Evolutionary conservation across 2,888 invertebrate species (phyloP).

Genomic region (Drosophila pseudotalamancana): DNA sequence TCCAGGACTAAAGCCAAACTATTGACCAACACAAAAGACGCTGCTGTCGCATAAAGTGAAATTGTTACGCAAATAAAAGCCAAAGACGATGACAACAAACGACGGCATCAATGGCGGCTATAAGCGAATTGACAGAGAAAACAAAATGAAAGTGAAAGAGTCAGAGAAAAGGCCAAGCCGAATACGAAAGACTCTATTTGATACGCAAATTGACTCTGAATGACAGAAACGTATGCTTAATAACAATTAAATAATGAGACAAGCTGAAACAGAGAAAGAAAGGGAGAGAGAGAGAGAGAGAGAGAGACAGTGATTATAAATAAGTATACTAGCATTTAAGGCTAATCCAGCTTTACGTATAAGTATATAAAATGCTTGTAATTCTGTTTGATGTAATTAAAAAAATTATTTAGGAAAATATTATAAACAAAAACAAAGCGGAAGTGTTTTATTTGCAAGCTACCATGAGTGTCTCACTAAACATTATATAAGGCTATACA

Average conservation of each 20-base stretch:
- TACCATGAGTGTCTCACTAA: too few relatives aligned
- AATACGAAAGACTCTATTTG: slow-evolving; percentile 15
- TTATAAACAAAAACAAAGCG: too few relatives aligned
- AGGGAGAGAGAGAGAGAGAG: background rate
- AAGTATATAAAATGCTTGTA: too few relatives aligned
- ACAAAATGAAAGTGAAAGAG: slow-evolving; percentile 41
- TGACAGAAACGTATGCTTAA: background rate
- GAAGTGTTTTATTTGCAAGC: too few relatives aligned
- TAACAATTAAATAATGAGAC: too few relatives aligned
- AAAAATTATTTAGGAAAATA: too few relatives aligned
- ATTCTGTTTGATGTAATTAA: too few relatives aligned
- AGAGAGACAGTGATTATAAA: too few relatives aligned
- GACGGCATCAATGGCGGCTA: slow-evolving; percentile 30
- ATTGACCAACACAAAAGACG: slow-evolving; percentile 45
- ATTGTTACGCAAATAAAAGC: slow-evolving; percentile 60
- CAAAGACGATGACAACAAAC: slow-evolving; percentile 48
- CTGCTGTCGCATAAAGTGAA: slow-evolving; percentile 47
- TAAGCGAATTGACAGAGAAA: slow-evolving; percentile 58
- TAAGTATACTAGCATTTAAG: too few relatives aligned
- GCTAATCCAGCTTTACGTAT: too few relatives aligned
- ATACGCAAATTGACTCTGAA: background rate
- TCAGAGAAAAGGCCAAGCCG: background rate
- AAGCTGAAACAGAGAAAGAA: background rate
- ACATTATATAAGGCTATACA: too few relatives aligned
- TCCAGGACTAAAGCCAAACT: slow-evolving; percentile 9